Conservation (phyloP, 2,113 vertebrate genomes). For the Himantopus leucocephalus region DNA sequence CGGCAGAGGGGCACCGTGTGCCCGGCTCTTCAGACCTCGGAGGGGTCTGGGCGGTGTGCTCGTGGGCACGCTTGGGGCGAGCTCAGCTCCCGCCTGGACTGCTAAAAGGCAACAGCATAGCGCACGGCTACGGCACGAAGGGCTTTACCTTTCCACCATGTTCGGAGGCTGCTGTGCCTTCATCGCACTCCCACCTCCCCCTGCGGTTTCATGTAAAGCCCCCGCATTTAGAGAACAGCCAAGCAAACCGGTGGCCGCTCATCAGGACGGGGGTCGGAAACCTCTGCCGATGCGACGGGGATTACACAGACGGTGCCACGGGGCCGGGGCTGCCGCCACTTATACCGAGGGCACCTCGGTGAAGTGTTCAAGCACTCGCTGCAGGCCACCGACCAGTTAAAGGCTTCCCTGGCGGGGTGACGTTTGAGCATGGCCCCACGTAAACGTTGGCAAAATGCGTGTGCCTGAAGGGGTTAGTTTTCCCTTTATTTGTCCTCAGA, state of each 20-base stretch:
- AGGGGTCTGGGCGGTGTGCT: fast-evolving
- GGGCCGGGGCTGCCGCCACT: neutral
- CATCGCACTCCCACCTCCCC: neutral
- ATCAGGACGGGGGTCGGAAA: fast-evolving
- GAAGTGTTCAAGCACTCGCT: neutral
- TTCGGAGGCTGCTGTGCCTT: neutral
- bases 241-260: neutral
- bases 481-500: neutral
- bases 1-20: too few species aligned
- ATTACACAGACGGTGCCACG: too few species aligned
- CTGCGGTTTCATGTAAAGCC: neutral
- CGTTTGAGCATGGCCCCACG: fast-evolving
- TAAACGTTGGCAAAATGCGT: fast-evolving
- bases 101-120: neutral
- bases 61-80: fast-evolving
- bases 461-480: neutral
- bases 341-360: fast-evolving
- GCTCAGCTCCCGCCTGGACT: neutral
- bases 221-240: neutral
- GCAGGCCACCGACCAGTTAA: neutral
- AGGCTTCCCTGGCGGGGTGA: too few species aligned
- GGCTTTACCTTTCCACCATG: neutral
- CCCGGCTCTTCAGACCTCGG: neutral
- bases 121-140: fast-evolving
- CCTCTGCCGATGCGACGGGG: too few species aligned